Percentiles rank a stretch among this genome's conserved stretches.
Evolutionary conservation across 2,888 invertebrate genomes (phyloP).

Genomic region (Hipparchia sbordonii): DNA sequence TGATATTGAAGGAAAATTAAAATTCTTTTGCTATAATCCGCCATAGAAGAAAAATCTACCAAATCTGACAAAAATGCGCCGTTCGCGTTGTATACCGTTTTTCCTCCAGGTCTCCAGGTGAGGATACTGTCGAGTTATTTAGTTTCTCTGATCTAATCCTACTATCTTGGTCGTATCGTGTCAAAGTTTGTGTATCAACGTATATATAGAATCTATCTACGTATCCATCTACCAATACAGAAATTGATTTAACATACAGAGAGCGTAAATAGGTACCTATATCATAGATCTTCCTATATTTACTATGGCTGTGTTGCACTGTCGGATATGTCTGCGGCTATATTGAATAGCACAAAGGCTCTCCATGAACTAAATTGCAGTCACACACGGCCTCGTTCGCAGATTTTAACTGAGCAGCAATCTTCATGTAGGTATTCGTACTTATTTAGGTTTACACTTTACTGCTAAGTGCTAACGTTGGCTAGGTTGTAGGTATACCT

Average conservation of each 20-base stretch:
- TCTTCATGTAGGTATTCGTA: slow-evolving; percentile 48
- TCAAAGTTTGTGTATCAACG: no score
- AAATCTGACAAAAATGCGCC: no score
- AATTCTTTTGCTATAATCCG: no score
- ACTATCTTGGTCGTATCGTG: no score
- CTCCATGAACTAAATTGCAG: slow-evolving; percentile 68
- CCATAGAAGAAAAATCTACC: no score
- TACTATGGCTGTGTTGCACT: slow-evolving; percentile 21
- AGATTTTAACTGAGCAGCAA: slow-evolving; percentile 56
- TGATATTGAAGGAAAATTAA: no score
- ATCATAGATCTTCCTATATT: slow-evolving; percentile 15
- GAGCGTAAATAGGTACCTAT: not conserved
- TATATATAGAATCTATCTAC: no score
- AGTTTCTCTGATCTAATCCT: no score
- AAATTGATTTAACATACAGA: not conserved
- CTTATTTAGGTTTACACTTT: slow-evolving; percentile 32
- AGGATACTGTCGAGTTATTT: no score
- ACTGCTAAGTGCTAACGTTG: not conserved
- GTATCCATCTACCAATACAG: not conserved
- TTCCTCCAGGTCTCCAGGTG: no score
- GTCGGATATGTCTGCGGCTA: slow-evolving; percentile 34
- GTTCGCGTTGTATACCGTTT: no score
- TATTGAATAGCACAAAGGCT: slow-evolving; percentile 54
- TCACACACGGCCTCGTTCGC: slow-evolving; percentile 61
- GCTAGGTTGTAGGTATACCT: not conserved